A percentile compares a stretch with the other conserved stretches of the same genome.
Conservation (phyloP, 2,888 invertebrate genomes). For the Girardia tigrina region DNA sequence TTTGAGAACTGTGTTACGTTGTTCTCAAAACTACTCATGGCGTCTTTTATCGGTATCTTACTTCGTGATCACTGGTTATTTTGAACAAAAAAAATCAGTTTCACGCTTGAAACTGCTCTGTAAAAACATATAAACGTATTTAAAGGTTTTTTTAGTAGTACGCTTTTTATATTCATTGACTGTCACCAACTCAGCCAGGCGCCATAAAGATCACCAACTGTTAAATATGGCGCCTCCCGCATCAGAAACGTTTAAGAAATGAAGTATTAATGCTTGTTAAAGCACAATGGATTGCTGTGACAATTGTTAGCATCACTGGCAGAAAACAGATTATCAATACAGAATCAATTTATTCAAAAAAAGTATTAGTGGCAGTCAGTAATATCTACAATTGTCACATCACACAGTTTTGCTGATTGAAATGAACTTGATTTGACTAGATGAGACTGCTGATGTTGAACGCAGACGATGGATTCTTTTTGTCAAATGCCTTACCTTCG, state of each 20-base stretch:
- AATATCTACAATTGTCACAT: constrained; percentile 23
- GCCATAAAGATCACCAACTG: background rate
- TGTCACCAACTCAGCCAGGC: background rate
- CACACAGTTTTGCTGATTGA: constrained; percentile 3
- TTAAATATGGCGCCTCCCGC: background rate
- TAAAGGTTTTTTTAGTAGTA: background rate
- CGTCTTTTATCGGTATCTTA: constrained; percentile 18
- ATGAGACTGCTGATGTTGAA: constrained; percentile 15
- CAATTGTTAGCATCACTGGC: background rate
- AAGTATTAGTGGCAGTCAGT: constrained; percentile 11
- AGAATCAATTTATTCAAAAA: constrained; percentile 18
- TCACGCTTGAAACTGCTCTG: constrained; percentile 2
- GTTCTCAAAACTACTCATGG: constrained; percentile 1
- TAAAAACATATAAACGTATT: background rate
- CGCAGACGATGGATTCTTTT: constrained; percentile 5
- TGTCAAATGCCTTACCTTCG: background rate
- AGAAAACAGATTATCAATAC: background rate
- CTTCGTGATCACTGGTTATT: background rate
- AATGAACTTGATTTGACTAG: constrained; percentile 5
- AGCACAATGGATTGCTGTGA: background rate
- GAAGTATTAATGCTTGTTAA: background rate
- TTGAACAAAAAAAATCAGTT: background rate
- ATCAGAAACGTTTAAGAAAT: constrained; percentile 3
- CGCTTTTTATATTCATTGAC: constrained; percentile 4
- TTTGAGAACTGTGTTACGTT: too few species aligned